Evolutionary conservation across 2,888 invertebrate species (phyloP).

Genomic region (Agriopis aurantiaria): DNA sequence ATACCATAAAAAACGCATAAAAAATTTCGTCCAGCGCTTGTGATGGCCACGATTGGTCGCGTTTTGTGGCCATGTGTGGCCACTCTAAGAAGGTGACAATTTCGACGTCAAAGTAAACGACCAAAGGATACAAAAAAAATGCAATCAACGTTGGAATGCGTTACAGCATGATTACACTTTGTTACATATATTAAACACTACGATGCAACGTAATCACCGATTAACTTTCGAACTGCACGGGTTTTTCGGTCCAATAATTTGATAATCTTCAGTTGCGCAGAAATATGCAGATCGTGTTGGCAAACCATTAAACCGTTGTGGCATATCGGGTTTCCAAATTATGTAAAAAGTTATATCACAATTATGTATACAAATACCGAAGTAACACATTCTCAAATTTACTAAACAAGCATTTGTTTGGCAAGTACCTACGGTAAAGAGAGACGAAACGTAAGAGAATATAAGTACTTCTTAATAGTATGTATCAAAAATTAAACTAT

Average conservation of each 20-base stretch:
- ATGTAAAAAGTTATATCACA: constrained; percentile 22
- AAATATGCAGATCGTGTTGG: constrained; percentile 26
- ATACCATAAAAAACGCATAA: too few relatives aligned
- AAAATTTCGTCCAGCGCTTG: too few relatives aligned
- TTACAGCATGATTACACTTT: constrained; percentile 18
- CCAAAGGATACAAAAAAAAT: not conserved
- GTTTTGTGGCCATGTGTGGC: too few relatives aligned
- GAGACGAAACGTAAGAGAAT: not conserved
- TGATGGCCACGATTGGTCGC: too few relatives aligned
- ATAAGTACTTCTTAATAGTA: too few relatives aligned
- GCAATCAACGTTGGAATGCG: constrained; percentile 11
- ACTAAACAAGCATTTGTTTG: not conserved
- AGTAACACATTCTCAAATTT: constrained; percentile 6
- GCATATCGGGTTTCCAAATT: constrained; percentile 26
- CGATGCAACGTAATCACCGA: constrained; percentile 8
- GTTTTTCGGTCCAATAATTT: constrained; percentile 45
- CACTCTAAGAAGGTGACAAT: too few relatives aligned
- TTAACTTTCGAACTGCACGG: constrained; percentile 21
- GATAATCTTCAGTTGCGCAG: constrained; percentile 30
- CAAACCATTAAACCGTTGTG: constrained; percentile 20
- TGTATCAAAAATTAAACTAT: too few relatives aligned
- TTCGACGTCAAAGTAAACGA: not conserved
- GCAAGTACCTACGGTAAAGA: not conserved
- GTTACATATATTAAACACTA: constrained; percentile 1
- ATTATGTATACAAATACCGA: constrained; percentile 15